phyloP scores from a whole-genome alignment of 1,140 invertebrate genomes.

The Callitettix versicolor region DNA sequence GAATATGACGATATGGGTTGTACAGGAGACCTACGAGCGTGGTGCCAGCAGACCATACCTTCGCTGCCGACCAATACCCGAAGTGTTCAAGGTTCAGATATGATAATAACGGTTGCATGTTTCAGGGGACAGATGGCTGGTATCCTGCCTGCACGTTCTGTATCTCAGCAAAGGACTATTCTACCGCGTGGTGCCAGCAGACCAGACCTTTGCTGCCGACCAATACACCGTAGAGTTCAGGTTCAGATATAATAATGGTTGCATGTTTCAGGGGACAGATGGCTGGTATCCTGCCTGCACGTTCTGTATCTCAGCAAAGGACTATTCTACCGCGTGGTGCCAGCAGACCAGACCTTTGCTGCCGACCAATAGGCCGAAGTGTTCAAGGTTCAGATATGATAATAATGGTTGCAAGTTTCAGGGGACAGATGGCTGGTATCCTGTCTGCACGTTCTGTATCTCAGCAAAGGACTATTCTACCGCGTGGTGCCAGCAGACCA shows the following conservation, averaged over 20 bases:
- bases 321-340: too few species aligned
- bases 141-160: slow-evolving; percentile 76
- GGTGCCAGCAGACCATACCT: slow-evolving; percentile 89
- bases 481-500: slow-evolving; percentile 92
- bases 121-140: slow-evolving; percentile 80
- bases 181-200: slow-evolving; percentile 87
- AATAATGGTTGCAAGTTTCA: too few species aligned
- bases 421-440: slow-evolving; percentile 86
- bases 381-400: too few species aligned
- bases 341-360: too few species aligned
- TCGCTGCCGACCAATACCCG: slow-evolving; percentile 47
- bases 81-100: slow-evolving; percentile 84
- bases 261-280: too few species aligned
- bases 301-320: too few species aligned
- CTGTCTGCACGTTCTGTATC: slow-evolving; percentile 72
- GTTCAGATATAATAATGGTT: too few species aligned
- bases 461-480: slow-evolving; percentile 84
- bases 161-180: slow-evolving; percentile 82
- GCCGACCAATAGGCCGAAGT: too few species aligned
- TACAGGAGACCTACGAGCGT: too few species aligned
- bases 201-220: slow-evolving; percentile 64
- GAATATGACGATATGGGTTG: too few species aligned
- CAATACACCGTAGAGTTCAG: slow-evolving; percentile 73
- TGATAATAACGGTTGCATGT: slow-evolving; percentile 90
- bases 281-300: too few species aligned